Conservation (phyloP, 2,113 vertebrate species). For the Urocolius indicus region DNA sequence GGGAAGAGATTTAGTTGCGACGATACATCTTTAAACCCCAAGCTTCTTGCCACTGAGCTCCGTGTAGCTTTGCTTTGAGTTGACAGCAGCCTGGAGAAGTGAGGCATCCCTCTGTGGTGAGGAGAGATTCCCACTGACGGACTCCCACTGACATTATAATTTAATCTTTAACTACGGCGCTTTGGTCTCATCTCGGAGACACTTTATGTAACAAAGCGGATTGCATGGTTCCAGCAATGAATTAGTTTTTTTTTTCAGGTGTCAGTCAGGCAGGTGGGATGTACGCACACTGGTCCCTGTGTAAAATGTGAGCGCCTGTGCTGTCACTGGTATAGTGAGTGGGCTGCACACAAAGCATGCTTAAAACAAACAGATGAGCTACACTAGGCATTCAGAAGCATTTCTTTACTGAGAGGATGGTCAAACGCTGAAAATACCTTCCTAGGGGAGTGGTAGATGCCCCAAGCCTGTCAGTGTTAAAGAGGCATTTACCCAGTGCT, state of each 20-base stretch:
- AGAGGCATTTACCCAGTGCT: neutral
- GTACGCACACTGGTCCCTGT: rapidly evolving
- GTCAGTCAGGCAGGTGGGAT: neutral
- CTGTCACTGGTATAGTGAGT: neutral
- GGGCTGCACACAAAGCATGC: neutral
- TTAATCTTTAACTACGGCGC: neutral
- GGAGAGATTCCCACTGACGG: neutral
- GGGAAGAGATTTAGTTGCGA: neutral
- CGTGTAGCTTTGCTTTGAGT: neutral
- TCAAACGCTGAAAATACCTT: neutral
- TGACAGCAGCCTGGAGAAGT: neutral
- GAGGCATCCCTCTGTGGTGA: neutral
- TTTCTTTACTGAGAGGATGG: neutral
- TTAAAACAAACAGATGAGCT: neutral
- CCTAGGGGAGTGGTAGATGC: neutral
- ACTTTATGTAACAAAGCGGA: neutral
- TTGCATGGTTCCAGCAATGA: neutral
- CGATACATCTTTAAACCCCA: neutral
- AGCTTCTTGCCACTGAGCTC: neutral
- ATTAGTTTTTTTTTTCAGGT: neutral
- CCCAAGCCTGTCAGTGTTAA: neutral
- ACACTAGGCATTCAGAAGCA: neutral
- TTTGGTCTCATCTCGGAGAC: neutral
- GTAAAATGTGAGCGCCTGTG: neutral
- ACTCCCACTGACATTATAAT: neutral